Evolutionary conservation across 1,140 invertebrate genomes (phyloP), one percentile per base, ranked within the genome.

Genomic region (Ostrea denselamellosa): DNA sequence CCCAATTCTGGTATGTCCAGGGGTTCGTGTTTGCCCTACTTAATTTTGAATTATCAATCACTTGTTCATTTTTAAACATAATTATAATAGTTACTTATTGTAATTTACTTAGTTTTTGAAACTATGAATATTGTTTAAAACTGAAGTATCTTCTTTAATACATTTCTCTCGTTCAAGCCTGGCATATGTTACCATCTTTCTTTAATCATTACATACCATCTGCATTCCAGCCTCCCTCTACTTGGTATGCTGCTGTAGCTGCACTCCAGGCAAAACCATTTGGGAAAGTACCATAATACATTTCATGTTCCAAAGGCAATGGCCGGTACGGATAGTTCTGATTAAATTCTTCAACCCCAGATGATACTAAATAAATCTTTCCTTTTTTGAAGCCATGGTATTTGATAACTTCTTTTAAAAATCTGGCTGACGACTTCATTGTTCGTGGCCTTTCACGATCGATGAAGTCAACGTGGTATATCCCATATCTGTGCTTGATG

Each of bases 381-480:
- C 68, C 68, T 10, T 28, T 25, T 14, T 28, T 12, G 28, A 71
- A 71, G 22, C 68, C 68, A 8, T 71, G 22, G 28, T 71, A 22
- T 34, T 34, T 71, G 9, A 71, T 71, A 28, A 71, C 28, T 12
- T 71, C 28, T 71, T n/a, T 71, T 3, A 25, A 28, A 14, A 68
- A 89, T 14, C 83, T 58, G 14, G 96, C 96, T 22, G 97, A 97
- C 51, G 96, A 94, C 93, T 97, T 97, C 0, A 96, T 96, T 8
- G 95, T 97, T 89, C 97, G 95, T 3, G 95, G 96, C 87, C 96
- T 95, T 8, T 96, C 93, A 0, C 96, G 95, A 90, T 96, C 95
- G 2, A 94, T 95, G 91, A 97, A 97, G 92, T 97, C 96, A 0
- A 98, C 96, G 17, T 96, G 95, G 89, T 96, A 96, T 0, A 98